Evolutionary conservation across 2,888 invertebrate species (phyloP).

Genomic region (Sycophila texana): DNA sequence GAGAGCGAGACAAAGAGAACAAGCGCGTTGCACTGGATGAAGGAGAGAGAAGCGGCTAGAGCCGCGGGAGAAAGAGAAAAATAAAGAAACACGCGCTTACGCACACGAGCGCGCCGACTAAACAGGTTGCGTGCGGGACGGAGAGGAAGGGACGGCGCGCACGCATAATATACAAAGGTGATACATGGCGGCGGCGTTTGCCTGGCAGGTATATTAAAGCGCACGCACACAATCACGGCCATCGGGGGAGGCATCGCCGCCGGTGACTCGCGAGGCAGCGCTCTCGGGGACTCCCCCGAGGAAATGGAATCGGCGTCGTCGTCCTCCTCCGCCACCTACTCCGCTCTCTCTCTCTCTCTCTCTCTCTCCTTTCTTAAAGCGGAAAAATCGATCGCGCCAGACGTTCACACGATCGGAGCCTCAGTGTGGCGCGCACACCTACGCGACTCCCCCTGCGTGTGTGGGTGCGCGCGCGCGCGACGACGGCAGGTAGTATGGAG

Average conservation of each 20-base stretch:
- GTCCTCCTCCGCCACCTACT: background rate
- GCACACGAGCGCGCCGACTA: background rate
- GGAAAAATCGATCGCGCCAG: conserved; percentile 56
- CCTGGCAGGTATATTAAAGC: background rate
- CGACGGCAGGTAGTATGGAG: conserved; percentile 10
- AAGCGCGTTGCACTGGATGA: too few species aligned
- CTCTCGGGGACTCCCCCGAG: background rate
- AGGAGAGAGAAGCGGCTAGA: too few species aligned
- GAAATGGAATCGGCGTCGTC: background rate
- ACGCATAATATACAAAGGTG: background rate
- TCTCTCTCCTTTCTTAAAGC: conserved; percentile 28
- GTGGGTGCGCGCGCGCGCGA: conserved; percentile 7
- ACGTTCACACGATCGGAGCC: conserved; percentile 51
- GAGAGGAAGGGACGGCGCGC: background rate
- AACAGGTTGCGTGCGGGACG: conserved; percentile 4
- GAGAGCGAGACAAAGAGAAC: conserved; percentile 4
- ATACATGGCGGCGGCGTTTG: background rate
- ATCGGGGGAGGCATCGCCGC: background rate
- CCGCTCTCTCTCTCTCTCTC: conserved; percentile 2
- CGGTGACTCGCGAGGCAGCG: background rate
- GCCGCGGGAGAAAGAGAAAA: conserved; percentile 4
- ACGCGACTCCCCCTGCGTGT: background rate
- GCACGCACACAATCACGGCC: background rate
- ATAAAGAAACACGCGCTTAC: conserved; percentile 14
- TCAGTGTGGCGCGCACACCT: conserved; percentile 1